These are phyloP conservation scores for Cynodonichthys magdalenae DNA, from an alignment of 2,797 vertebrate genomes.

Conservation along the genomic window DNA sequence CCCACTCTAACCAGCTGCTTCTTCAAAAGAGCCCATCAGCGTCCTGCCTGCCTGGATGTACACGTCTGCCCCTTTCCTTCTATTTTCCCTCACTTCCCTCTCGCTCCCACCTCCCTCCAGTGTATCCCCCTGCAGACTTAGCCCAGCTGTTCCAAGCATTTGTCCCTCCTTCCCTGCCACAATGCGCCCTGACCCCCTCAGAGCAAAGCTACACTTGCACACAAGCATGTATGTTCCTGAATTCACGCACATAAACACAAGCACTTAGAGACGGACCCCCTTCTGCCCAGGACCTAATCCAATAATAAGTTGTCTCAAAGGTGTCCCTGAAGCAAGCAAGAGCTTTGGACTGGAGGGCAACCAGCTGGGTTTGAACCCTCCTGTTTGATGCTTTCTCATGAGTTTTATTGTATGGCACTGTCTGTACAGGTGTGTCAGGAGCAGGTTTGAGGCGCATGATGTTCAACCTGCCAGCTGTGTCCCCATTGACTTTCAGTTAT, in stretches of 20 bases:
- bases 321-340: slow-evolving; percentile 29
- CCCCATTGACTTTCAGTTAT: background rate
- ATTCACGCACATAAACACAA: slow-evolving; percentile 13
- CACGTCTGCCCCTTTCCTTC: slow-evolving; percentile 21
- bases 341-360: slow-evolving; percentile 51
- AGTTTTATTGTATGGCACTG: background rate
- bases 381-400: slow-evolving; percentile 13
- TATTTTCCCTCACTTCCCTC: slow-evolving; percentile 2
- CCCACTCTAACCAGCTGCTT: slow-evolving; percentile 82
- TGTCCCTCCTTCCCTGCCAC: slow-evolving; percentile 46
- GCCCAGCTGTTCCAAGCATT: slow-evolving; percentile 82
- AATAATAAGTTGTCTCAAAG: slow-evolving; percentile 38
- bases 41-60: slow-evolving; percentile 26
- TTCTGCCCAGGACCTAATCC: slow-evolving; percentile 26
- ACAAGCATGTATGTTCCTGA: slow-evolving; percentile 30
- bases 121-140: slow-evolving; percentile 64
- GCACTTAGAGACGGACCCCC: slow-evolving; percentile 1
- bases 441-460: background rate
- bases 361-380: slow-evolving; percentile 51
- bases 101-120: slow-evolving; percentile 22
- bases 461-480: background rate
- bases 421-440: slow-evolving; percentile 5
- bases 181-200: slow-evolving; percentile 53
- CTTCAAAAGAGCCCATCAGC: slow-evolving; percentile 76
- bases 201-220: slow-evolving; percentile 40